phyloP scores from a whole-genome alignment of 1,140 invertebrate genomes.

The Trichonephila clavipes region DNA sequence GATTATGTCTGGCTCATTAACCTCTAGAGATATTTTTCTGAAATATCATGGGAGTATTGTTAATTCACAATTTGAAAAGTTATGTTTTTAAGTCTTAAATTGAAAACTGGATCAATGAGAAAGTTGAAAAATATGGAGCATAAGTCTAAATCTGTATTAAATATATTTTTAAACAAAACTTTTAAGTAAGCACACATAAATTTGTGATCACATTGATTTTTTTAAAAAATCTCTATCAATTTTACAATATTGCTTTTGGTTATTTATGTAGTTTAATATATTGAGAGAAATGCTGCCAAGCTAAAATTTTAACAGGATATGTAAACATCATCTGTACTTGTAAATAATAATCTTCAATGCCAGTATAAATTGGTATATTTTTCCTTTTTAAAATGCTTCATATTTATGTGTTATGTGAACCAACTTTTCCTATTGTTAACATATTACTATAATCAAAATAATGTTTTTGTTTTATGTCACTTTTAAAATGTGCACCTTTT shows the following conservation, averaged over 20 bases:
- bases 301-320: not conserved
- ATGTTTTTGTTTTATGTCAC: constrained; percentile 12
- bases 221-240: not conserved
- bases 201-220: too few relatives aligned
- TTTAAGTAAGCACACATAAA: too few relatives aligned
- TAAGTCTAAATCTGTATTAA: too few relatives aligned
- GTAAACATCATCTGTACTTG: not conserved
- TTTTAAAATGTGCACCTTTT: constrained; percentile 22
- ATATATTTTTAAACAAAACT: too few relatives aligned
- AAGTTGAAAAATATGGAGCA: too few relatives aligned
- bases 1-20: too few relatives aligned
- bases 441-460: constrained; percentile 12
- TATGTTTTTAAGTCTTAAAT: too few relatives aligned
- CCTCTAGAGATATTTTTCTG: too few relatives aligned
- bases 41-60: too few relatives aligned
- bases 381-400: constrained; percentile 18
- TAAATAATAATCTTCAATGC: constrained; percentile 24
- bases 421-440: constrained; percentile 6
- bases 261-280: not conserved
- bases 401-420: not conserved
- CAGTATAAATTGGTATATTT: constrained; percentile 3
- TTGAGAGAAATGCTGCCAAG: not conserved
- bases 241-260: not conserved
- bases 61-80: too few relatives aligned
- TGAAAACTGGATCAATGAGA: too few relatives aligned